Percentiles rank a stretch among this genome's conserved stretches.
phyloP scores from a whole-genome alignment of 2,113 vertebrate genomes.

The Pituophis catenifer region DNA sequence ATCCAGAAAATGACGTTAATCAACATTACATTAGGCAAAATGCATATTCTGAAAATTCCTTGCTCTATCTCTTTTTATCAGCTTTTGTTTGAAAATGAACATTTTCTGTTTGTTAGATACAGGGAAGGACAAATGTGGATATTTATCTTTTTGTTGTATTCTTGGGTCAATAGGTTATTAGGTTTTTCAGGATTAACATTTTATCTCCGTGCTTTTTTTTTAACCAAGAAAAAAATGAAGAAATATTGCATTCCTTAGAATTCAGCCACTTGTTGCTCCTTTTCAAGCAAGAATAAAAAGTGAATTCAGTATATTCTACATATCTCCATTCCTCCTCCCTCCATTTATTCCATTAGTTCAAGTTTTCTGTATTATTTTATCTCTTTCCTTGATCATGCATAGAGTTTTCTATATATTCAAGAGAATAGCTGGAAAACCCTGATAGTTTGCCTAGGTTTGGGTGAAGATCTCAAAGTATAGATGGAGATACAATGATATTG shows the following conservation, averaged over 20 bases:
- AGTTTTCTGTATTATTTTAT: neutral
- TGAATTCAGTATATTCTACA: neutral
- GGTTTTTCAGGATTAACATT: neutral
- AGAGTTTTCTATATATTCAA: neutral
- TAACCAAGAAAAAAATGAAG: neutral
- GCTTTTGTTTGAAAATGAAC: neutral
- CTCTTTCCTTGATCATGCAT: neutral
- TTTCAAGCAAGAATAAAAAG: neutral
- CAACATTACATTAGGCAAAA: neutral
- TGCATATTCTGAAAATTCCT: neutral
- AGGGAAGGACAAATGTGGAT: neutral
- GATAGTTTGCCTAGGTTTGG: neutral
- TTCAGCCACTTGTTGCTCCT: neutral
- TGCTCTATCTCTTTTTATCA: neutral
- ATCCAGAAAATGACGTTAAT: neutral
- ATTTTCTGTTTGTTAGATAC: neutral
- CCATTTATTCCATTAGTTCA: neutral
- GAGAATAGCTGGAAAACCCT: neutral
- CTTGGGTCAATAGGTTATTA: neutral
- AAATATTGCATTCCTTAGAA: neutral
- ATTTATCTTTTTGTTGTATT: neutral
- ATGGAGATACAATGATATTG: neutral
- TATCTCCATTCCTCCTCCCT: neutral
- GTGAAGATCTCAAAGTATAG: neutral
- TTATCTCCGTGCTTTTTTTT: neutral